Base-by-base conservation (phyloP, 1,140 invertebrate species). In the Belonocnema kinseyi region DNA sequence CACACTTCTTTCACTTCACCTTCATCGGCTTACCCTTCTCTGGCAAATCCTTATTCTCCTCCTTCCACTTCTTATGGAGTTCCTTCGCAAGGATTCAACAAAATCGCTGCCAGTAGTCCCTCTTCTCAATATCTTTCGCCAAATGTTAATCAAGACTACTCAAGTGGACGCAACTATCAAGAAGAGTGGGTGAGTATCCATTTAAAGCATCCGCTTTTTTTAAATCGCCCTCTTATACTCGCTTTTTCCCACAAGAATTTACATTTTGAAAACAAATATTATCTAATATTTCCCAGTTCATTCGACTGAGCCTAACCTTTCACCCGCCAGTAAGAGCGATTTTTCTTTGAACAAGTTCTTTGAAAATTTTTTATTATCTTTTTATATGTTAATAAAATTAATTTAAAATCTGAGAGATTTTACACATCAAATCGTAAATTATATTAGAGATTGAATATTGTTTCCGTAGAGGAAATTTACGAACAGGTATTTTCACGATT, bases 151-250 rank as follows among this genome's bases (percentile, higher is more conserved):
- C 26, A 61, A 33, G 26, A 21, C 12, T 61, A 61, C 40, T 66
- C 61, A 16, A 40, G 40, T 40, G 61, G 12, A 40, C 13, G 40
- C 16, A 21, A 40, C 6, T 40, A 66, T 40, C 58, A 61, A 61
- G 26, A 66, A 16, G 61, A 66, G 14, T 46, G 33, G 61, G 61
- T 66, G 61, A 66, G 61, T 66, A 40, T 66, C 10, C 14, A 66
- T 66, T 26, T n/a, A 66, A n/a, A 19, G 17, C 17, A 56, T 56
- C 17, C 54, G 3, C n/a, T 56, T 14, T 40, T 66, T 66, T 10
- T 4, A 66, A 13, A 21, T 14, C 21, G 21, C 19, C 21, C 12
- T 26, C 40, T 33, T 14, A 14, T 21, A 19, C 26, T 33, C 26
- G 10, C 58, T 14, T 66, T 46, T 66, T 21, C 40, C n/a, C 58